Evolutionary conservation across 2,113 vertebrate genomes (phyloP).

Genomic region (Pseudorasbora parva): DNA sequence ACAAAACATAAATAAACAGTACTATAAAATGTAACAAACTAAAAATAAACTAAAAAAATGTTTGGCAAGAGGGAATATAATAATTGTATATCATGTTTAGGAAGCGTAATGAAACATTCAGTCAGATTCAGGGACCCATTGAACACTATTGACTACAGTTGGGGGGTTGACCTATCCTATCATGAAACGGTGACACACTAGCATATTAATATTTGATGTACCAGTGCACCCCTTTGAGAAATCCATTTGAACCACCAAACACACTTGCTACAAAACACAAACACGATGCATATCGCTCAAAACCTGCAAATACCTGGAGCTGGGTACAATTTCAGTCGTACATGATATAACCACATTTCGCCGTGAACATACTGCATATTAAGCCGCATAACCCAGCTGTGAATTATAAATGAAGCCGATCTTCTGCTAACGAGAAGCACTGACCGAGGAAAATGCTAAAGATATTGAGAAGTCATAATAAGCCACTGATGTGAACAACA

Average conservation of each 20-base stretch:
- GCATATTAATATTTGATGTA: slow-evolving; percentile 76
- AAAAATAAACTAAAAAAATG: background rate
- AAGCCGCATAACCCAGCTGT: slow-evolving; percentile 55
- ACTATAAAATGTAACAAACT: background rate
- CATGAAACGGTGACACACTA: slow-evolving; percentile 75
- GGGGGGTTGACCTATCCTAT: slow-evolving; percentile 68
- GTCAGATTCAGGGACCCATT: background rate
- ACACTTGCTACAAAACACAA: slow-evolving; percentile 7
- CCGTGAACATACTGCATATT: slow-evolving; percentile 26
- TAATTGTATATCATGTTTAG: background rate
- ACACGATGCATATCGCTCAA: background rate
- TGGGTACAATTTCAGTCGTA: slow-evolving; percentile 1
- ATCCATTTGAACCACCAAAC: slow-evolving; percentile 51
- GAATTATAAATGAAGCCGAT: slow-evolving; percentile 68
- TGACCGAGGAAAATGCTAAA: slow-evolving; percentile 69
- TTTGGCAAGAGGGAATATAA: background rate
- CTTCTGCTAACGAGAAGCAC: slow-evolving; percentile 70
- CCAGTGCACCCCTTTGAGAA: slow-evolving; percentile 70
- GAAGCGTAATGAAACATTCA: background rate
- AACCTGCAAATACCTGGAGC: slow-evolving; percentile 15
- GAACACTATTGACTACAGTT: slow-evolving; percentile 16
- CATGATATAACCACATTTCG: slow-evolving; percentile 30
- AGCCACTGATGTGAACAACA: slow-evolving; percentile 82
- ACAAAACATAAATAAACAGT: background rate
- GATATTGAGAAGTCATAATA: slow-evolving; percentile 84